Percentiles rank a stretch among this genome's conserved stretches.
phyloP scores from a whole-genome alignment of 2,113 vertebrate genomes.

The Antechinus stuartii region DNA sequence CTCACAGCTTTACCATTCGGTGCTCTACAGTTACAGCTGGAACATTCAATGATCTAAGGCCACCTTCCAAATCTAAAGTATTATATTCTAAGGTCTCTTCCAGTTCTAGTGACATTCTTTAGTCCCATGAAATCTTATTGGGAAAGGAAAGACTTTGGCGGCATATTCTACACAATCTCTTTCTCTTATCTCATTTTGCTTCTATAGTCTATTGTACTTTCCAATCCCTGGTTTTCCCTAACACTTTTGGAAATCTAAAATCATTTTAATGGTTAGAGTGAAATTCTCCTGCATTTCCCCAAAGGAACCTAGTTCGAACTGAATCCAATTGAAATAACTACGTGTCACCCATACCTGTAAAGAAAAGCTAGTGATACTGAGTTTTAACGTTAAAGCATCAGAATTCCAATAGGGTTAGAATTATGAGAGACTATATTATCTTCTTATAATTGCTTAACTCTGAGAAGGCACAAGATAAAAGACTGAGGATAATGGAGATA shows the following conservation, averaged over 20 bases:
- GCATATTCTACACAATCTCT: neutral
- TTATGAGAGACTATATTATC: neutral
- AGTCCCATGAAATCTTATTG: accelerated
- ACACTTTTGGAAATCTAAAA: too few relatives aligned
- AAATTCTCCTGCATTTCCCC: too few relatives aligned
- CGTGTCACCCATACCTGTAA: too few relatives aligned
- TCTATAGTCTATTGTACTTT: neutral
- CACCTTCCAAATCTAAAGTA: neutral
- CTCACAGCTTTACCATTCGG: neutral
- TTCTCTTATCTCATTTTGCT: neutral
- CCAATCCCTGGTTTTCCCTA: too few relatives aligned
- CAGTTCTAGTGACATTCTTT: too few relatives aligned
- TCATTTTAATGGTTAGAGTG: too few relatives aligned
- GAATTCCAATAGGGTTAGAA: too few relatives aligned
- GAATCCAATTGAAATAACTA: too few relatives aligned
- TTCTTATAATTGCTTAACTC: neutral
- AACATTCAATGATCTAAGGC: too few relatives aligned
- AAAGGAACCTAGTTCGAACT: too few relatives aligned
- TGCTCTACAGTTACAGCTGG: neutral
- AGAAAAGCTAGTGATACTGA: too few relatives aligned
- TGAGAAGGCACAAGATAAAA: neutral
- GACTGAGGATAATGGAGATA: neutral
- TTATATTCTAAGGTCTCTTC: neutral
- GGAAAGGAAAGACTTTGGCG: neutral
- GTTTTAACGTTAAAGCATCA: too few relatives aligned